Conservation (phyloP, 2,888 invertebrate genomes). For the Marronus borbonicus region DNA sequence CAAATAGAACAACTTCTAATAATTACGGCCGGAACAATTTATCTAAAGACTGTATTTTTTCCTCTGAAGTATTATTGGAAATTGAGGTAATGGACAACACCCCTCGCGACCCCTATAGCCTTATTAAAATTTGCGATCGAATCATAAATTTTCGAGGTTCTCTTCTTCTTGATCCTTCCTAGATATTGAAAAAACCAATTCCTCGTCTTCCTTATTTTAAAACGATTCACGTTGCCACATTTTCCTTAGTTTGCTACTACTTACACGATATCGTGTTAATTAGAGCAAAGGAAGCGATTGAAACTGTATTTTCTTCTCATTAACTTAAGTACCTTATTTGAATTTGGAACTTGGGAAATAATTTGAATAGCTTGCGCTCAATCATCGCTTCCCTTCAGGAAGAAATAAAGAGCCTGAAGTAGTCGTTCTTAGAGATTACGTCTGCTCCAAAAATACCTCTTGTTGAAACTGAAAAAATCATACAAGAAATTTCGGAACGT, state of each 20-base stretch:
- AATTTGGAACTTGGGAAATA: background rate
- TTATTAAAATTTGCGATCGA: conserved; percentile 43
- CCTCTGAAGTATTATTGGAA: background rate
- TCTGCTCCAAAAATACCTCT: too few species aligned
- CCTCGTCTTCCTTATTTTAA: background rate
- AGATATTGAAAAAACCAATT: background rate
- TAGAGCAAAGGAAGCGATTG: background rate
- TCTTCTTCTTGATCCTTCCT: background rate
- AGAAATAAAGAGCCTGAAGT: too few species aligned
- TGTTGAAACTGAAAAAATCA: too few species aligned
- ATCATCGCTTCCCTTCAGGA: too few species aligned
- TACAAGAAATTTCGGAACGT: too few species aligned
- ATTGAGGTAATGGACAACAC: conserved; percentile 38
- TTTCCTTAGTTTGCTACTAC: conserved; percentile 2
- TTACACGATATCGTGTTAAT: conserved; percentile 20
- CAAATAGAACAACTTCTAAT: too few species aligned
- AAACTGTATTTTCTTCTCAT: conserved; percentile 3
- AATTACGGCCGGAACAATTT: too few species aligned
- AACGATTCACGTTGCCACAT: conserved; percentile 8
- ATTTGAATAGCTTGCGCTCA: too few species aligned
- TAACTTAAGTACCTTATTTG: conserved; percentile 1
- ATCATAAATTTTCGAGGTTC: conserved; percentile 25
- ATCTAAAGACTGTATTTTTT: background rate
- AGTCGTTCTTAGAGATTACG: too few species aligned
- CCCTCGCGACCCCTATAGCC: background rate